Conservation (phyloP, 2,888 invertebrate genomes). For the Sarcophaga caerulescens region DNA sequence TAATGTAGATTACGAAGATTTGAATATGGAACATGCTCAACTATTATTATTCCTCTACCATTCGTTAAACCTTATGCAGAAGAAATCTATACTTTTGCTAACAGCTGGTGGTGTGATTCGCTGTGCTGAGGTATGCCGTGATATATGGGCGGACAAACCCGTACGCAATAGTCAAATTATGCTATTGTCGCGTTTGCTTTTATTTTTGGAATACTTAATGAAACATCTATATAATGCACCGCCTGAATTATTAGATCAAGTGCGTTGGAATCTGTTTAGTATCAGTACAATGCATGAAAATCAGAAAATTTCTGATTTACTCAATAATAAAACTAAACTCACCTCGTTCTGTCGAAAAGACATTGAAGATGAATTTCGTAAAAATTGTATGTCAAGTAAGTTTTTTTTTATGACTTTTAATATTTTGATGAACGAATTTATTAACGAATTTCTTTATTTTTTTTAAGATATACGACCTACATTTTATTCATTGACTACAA, state of each 20-base stretch:
- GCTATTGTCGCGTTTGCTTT: slow-evolving; percentile 90
- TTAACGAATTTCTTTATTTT: background rate
- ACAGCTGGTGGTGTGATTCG: slow-evolving; percentile 89
- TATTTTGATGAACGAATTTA: background rate
- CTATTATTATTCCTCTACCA: slow-evolving; percentile 96
- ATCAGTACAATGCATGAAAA: slow-evolving; percentile 83
- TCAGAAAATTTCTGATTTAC: slow-evolving; percentile 82
- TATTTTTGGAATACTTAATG: slow-evolving; percentile 96
- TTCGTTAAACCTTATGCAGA: slow-evolving; percentile 96
- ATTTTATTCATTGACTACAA: slow-evolving; percentile 93
- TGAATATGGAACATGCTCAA: slow-evolving; percentile 98
- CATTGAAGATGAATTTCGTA: slow-evolving; percentile 88
- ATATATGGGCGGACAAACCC: slow-evolving; percentile 78
- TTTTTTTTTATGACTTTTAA: background rate
- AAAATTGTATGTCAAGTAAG: slow-evolving; percentile 80
- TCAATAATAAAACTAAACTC: slow-evolving; percentile 83
- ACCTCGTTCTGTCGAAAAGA: slow-evolving; percentile 87
- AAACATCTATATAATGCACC: slow-evolving; percentile 97
- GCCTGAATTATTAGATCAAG: slow-evolving; percentile 91
- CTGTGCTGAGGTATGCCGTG: slow-evolving; percentile 85
- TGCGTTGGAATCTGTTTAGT: slow-evolving; percentile 91
- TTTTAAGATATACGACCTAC: slow-evolving; percentile 89
- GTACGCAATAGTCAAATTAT: slow-evolving; percentile 86
- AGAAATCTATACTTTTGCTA: slow-evolving; percentile 94
- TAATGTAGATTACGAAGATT: slow-evolving; percentile 84